phyloP scores from a whole-genome alignment of 2,797 vertebrate genomes.

The Falco cherrug region DNA sequence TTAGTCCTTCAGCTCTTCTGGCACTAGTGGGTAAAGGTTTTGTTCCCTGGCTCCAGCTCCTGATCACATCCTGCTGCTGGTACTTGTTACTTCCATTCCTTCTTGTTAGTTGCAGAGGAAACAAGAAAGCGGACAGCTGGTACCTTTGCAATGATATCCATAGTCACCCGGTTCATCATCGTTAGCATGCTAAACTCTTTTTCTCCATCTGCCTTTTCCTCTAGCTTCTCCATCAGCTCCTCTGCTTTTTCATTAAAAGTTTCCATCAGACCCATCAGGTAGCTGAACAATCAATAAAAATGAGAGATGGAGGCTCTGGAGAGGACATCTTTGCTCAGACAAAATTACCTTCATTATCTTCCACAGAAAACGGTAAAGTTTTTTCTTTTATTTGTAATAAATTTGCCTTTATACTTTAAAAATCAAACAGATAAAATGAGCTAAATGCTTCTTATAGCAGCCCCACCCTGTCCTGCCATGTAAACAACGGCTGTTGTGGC shows the following conservation, averaged over 20 bases:
- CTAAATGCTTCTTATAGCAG: neutral
- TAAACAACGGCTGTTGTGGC: neutral
- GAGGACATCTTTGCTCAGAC: neutral
- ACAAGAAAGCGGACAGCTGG: neutral
- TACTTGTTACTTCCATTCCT: neutral
- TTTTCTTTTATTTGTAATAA: neutral
- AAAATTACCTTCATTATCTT: neutral
- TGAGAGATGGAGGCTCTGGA: neutral
- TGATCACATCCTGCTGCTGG: neutral
- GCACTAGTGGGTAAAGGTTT: neutral
- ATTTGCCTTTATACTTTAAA: neutral
- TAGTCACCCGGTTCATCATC: slow-evolving; percentile 82
- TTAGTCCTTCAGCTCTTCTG: neutral
- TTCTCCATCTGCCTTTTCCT: slow-evolving; percentile 80
- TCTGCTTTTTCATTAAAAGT: slow-evolving; percentile 90
- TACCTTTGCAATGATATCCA: slow-evolving; percentile 91
- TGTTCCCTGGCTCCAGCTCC: neutral
- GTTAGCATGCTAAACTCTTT: slow-evolving; percentile 80
- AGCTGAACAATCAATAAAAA: slow-evolving; percentile 69
- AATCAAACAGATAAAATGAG: neutral
- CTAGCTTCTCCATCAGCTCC: slow-evolving; percentile 83
- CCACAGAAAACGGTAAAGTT: neutral
- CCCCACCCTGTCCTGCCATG: neutral
- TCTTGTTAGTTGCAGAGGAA: neutral
- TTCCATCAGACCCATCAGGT: slow-evolving; percentile 84